Conservation (phyloP, 2,888 invertebrate species). For the Drosophila atripex region DNA sequence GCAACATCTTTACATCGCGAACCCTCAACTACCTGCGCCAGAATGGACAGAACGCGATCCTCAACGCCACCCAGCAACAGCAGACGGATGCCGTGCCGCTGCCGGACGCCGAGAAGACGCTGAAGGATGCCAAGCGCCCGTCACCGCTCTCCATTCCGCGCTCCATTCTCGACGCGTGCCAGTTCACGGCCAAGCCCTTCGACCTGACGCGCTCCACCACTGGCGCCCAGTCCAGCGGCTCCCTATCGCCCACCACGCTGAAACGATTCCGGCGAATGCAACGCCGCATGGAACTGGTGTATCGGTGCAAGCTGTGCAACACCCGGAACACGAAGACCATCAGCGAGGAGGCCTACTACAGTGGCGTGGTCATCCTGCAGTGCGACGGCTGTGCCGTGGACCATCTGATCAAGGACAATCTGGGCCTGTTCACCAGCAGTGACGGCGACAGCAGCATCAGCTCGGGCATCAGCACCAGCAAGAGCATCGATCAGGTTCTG, state of each 20-base stretch:
- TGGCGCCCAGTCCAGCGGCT: constrained; percentile 50
- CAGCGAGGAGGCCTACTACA: constrained; percentile 80
- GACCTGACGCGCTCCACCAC: constrained; percentile 28
- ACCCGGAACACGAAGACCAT: constrained; percentile 81
- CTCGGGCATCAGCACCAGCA: constrained; percentile 50
- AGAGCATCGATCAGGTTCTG: constrained; percentile 77
- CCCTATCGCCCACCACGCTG: constrained; percentile 75
- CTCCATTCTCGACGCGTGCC: constrained; percentile 76
- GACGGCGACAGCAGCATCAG: constrained; percentile 65
- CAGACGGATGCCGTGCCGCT: constrained; percentile 43
- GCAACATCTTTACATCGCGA: constrained; percentile 79
- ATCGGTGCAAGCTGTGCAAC: constrained; percentile 81
- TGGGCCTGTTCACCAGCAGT: constrained; percentile 79
- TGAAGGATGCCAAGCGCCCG: constrained; percentile 48
- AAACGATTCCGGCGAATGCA: constrained; percentile 76
- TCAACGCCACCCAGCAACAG: constrained; percentile 78
- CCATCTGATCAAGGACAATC: constrained; percentile 81
- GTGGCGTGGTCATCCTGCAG: constrained; percentile 81
- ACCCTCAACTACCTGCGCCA: constrained; percentile 77
- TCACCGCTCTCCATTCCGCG: constrained; percentile 73
- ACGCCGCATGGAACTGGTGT: constrained; percentile 80
- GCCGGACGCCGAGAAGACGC: constrained; percentile 48
- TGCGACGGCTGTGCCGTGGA: constrained; percentile 82
- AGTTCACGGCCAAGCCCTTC: constrained; percentile 72
- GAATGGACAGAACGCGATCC: constrained; percentile 81